A percentile compares a stretch with the other conserved stretches of the same genome.
These are phyloP conservation scores for Smithornis capensis DNA, from an alignment of 2,113 vertebrate genomes.

Conservation along the genomic window DNA sequence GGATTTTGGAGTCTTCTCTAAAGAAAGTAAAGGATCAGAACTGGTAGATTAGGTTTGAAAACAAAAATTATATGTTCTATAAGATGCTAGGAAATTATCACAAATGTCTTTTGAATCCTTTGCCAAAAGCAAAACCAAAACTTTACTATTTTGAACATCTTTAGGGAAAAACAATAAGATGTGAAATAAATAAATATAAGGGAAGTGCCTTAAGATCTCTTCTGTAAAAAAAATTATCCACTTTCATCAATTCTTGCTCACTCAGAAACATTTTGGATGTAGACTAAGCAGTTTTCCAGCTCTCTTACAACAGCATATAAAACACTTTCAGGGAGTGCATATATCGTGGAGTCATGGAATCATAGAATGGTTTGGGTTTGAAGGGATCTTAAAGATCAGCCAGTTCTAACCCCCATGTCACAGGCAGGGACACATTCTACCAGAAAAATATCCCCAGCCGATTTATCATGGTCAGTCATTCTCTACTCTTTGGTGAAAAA, in stretches of 20 bases:
- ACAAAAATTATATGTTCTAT: background rate
- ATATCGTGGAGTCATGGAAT: background rate
- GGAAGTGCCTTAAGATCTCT: background rate
- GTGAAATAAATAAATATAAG: background rate
- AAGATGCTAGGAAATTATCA: background rate
- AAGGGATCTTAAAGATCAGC: background rate
- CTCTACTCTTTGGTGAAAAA: background rate
- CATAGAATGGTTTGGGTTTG: background rate
- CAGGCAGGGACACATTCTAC: background rate
- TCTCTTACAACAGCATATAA: background rate
- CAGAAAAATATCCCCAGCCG: background rate
- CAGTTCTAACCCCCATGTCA: background rate
- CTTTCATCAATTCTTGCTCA: background rate
- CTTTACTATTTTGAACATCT: background rate
- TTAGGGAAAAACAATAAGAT: background rate
- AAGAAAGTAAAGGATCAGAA: background rate
- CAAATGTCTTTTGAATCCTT: background rate
- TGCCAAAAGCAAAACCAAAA: background rate
- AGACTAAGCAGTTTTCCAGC: background rate
- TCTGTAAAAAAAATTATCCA: background rate
- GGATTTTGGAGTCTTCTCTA: background rate
- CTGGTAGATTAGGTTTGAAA: background rate
- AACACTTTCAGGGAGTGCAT: background rate
- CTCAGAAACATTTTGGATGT: background rate
- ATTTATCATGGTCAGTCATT: background rate